Evolutionary conservation across 2,113 vertebrate species (phyloP).

Genomic region (Pygoscelis adeliae): DNA sequence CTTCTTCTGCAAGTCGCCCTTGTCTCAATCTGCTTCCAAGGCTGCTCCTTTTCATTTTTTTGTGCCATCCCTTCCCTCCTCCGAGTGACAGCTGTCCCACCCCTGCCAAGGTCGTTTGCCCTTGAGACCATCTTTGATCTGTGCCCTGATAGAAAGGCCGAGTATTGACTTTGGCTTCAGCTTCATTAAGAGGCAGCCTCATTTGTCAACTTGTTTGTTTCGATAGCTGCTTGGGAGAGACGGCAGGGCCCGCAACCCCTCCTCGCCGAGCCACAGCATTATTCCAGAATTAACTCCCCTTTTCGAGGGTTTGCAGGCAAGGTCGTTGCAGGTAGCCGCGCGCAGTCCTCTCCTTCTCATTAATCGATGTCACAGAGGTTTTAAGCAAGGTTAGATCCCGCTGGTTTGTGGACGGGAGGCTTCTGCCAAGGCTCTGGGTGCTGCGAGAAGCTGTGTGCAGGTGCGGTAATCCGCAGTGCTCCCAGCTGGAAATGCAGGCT

Average conservation of each 20-base stretch:
- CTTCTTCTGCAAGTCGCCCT: neutral
- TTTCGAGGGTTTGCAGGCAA: slow-evolving; percentile 9
- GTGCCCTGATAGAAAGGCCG: slow-evolving; percentile 51
- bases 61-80: neutral
- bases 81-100: slow-evolving; percentile 44
- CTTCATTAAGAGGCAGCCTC: slow-evolving; percentile 61
- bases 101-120: neutral
- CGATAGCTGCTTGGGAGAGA: neutral
- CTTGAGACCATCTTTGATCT: slow-evolving; percentile 56
- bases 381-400: neutral
- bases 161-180: slow-evolving; percentile 54
- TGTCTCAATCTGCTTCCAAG: neutral
- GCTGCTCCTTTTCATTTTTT: neutral
- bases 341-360: neutral
- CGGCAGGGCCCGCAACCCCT: neutral
- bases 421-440: neutral
- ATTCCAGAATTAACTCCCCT: neutral
- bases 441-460: accelerated
- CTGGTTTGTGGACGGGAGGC: accelerated
- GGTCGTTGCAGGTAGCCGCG: slow-evolving; percentile 16
- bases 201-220: slow-evolving; percentile 64
- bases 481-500: neutral
- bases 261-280: accelerated
- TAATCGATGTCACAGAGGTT: neutral
- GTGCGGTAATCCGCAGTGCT: neutral